Conservation (phyloP, 2,888 invertebrate genomes). For the Tachina grossa region DNA sequence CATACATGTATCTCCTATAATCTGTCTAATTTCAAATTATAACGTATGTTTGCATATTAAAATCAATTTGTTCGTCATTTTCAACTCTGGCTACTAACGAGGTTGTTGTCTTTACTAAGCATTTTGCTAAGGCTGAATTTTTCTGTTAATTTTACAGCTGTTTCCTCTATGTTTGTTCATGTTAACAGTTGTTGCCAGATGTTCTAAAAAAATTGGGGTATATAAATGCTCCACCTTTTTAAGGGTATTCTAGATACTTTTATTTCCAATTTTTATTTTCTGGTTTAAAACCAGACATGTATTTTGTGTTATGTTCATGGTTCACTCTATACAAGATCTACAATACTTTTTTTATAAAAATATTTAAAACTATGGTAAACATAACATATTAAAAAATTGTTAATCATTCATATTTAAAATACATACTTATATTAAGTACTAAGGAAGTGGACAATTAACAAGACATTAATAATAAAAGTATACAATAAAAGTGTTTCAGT, state of each 20-base stretch:
- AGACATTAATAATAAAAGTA: slow-evolving; percentile 20
- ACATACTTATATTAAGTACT: slow-evolving; percentile 64
- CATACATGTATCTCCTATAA: too few species aligned
- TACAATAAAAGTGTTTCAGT: slow-evolving; percentile 6
- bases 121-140: background rate
- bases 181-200: background rate
- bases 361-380: slow-evolving; percentile 27
- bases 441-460: slow-evolving; percentile 41
- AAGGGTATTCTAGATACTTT: too few species aligned
- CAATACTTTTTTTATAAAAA: background rate
- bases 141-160: background rate
- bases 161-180: background rate
- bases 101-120: slow-evolving; percentile 1
- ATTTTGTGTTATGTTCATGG: too few species aligned
- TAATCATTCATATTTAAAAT: slow-evolving; percentile 1
- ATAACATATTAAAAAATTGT: slow-evolving; percentile 25
- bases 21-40: too few species aligned
- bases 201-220: background rate
- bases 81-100: background rate
- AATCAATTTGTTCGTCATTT: too few species aligned
- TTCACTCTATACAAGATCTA: too few species aligned
- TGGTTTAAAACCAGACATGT: too few species aligned
- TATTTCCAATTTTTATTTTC: too few species aligned
- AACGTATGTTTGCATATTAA: too few species aligned
- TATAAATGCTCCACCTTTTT: too few species aligned